phyloP scores from a whole-genome alignment of 2,888 invertebrate species.

The Latheticus oryzae region DNA sequence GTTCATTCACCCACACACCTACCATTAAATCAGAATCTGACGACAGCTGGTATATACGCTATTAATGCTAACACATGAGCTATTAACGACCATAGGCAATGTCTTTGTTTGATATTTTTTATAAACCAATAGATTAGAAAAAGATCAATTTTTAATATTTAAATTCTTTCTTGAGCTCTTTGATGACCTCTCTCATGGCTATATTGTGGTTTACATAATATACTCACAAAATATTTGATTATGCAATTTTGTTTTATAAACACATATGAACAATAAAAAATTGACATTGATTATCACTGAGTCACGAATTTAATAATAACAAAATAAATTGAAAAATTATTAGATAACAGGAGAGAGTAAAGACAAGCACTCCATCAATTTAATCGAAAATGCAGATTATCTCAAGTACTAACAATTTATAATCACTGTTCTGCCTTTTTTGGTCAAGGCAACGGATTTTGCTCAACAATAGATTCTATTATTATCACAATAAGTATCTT shows the following conservation, averaged over 20 bases:
- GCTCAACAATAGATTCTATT: conserved; percentile 13
- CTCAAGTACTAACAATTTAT: too few relatives aligned
- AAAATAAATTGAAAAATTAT: too few relatives aligned
- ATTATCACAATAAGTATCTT: conserved; percentile 10
- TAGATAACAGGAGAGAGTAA: too few relatives aligned
- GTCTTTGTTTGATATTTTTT: conserved; percentile 6
- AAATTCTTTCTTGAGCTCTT: too few relatives aligned
- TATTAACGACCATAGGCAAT: conserved; percentile 7
- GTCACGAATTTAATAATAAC: too few relatives aligned
- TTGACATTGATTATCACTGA: too few relatives aligned
- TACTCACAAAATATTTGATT: conserved; percentile 16
- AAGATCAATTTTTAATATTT: too few relatives aligned
- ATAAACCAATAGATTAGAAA: neutral
- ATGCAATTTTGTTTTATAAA: conserved; percentile 7
- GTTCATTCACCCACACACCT: conserved; percentile 56
- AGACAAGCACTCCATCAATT: too few relatives aligned
- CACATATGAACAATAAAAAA: too few relatives aligned
- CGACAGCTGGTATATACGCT: conserved; percentile 42
- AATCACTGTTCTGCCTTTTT: too few relatives aligned
- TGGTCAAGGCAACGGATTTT: conserved; percentile 16
- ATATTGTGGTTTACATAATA: conserved; percentile 18
- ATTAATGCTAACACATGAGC: conserved; percentile 18
- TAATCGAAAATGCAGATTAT: too few relatives aligned
- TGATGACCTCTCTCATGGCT: conserved; percentile 7
- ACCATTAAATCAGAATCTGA: conserved; percentile 34